Base-by-base conservation (phyloP, 2,797 vertebrate genomes). In the Gymnodraco acuticeps region DNA sequence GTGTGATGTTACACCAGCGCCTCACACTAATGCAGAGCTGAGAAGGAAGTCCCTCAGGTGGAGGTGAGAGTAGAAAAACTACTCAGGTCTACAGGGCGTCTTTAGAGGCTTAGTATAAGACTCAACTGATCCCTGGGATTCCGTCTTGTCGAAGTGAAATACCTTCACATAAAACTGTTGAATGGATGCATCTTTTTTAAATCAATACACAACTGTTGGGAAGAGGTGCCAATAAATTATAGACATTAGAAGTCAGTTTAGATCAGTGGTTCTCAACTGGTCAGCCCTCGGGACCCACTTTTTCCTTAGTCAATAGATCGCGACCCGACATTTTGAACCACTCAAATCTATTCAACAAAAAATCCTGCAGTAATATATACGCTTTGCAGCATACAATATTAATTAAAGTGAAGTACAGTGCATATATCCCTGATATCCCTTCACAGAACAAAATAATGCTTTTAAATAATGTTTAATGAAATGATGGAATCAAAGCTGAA, bases 1-100 rank as follows among this genome's bases (percentile, higher is more conserved):
- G 89, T 89, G 91, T 81, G 88, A 90, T 82, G 84, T 91, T 87
- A 84, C 89, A 89, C 78, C 83, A 72, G 68, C 73, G 33, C 38
- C 82, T 88, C 84, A 78, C 83, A 82, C 80, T 77, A 81, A 82
- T 78, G 69, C 81, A 53, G 58, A 87, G 78, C 83, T 83, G 88
- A 86, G 85, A 89, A 80, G 70, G 83, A 82, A 81, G 65, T 85
- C 89, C 86, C 85, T 80, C 83, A 80, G 88, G 89, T 87, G 70
- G 42, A 78, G 73, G 46, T 50, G 52, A 71, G 72, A 81, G 71
- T 17, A 63, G 72, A 87, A 64, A 88, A 82, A 87, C 64, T 41
- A 65, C 79, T 77, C 53, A 66, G 60, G 75, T 89, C 88, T 83
- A 78, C 60, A 55, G 77, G 85, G 84, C 81, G 81, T 91, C 83